Base-by-base conservation (phyloP, 2,113 vertebrate species). In the human (Homo sapiens) region DNA sequence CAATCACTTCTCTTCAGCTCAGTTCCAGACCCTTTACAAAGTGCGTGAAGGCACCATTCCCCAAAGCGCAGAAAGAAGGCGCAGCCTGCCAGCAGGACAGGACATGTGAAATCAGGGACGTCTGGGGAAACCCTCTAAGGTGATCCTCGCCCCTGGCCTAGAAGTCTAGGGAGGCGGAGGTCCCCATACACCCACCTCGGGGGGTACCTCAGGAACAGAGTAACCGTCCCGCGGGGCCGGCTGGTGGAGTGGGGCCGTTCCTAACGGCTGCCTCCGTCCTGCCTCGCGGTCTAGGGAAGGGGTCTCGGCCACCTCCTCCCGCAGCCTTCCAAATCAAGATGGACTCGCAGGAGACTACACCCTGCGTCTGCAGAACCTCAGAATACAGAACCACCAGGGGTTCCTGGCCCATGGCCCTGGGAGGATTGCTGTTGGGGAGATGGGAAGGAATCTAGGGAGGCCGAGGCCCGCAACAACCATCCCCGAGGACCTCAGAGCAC, bases 91-190 rank as follows among this genome's bases (percentile, higher is more conserved):
- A 72, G 89, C 73, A 1, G 76, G 59, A 79, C 93, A 90, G 92
- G 38, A 91, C 59, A 85, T 76, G 85, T 86, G 96, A 95, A 91
- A 96, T 93, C 93, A 93, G 82, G 50, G 40, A 27, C 64, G 76
- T 76, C n/a, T 90, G 27, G 0, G 82, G 68, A 95, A 96, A 48
- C 18, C 38, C 61, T 61, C 66, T 5, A 18, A 78, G 0, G 4
- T 2, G 32, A 48, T 32, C 55, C 35, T 52, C 10, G 14, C 2
- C 75, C 66, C 52, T 1, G 17, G 27, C 40, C 66, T 10, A 1
- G 4, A 32, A 40, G 72, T 32, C 43, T 25, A 4, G 30, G 20
- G 12, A 70, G 20, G 6, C 13, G 0, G 0, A 75, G 17, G 22
- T 18, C 13, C 32, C 11, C 40, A 3, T 0, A 11, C 16, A 5